Percentiles rank a stretch among this genome's conserved stretches.
Evolutionary conservation across 2,888 invertebrate species (phyloP).

Genomic region (Chrysotoxum bicinctum): DNA sequence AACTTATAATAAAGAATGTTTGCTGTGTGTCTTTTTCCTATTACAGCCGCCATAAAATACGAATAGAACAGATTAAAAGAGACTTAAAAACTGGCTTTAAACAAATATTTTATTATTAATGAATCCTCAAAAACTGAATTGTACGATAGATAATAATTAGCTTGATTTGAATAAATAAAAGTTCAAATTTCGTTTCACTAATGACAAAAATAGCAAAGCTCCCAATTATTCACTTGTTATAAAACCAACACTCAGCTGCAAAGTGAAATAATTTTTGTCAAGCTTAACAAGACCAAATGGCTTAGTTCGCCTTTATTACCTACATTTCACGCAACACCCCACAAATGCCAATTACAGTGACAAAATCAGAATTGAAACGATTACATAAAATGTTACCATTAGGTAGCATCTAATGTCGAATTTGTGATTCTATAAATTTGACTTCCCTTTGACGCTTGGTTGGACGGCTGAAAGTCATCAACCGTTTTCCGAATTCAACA

Average conservation of each 20-base stretch:
- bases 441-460: neutral
- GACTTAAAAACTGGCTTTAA: no score
- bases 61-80: no score
- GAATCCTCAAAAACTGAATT: no score
- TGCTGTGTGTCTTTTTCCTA: no score
- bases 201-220: neutral
- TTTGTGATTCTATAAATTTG: neutral
- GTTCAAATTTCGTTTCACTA: no score
- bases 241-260: neutral
- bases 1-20: no score
- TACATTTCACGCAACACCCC: neutral
- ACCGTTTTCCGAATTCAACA: neutral
- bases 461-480: neutral
- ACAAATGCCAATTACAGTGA: neutral
- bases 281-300: neutral
- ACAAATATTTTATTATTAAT: no score
- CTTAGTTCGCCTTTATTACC: neutral
- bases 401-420: neutral
- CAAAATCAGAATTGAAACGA: neutral
- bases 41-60: no score
- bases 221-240: neutral
- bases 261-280: neutral
- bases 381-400: constrained; percentile 1
- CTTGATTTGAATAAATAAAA: no score
- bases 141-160: no score